Conservation (phyloP, 2,113 vertebrate genomes). For the Herpetotheres cachinnans region DNA sequence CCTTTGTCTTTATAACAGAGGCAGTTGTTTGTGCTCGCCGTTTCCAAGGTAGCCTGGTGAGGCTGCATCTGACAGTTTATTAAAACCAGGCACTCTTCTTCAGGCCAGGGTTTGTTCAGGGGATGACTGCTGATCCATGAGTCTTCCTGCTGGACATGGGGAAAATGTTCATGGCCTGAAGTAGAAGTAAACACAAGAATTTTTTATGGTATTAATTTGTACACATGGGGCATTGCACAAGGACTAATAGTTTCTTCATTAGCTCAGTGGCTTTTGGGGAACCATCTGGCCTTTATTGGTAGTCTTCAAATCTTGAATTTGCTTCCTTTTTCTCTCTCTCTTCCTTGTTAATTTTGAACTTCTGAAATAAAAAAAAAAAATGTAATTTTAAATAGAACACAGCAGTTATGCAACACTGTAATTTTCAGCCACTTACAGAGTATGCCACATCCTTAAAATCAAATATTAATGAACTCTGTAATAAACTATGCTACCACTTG, state of each 20-base stretch:
- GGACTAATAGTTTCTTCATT: not conserved
- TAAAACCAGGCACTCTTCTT: not conserved
- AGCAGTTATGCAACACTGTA: slow-evolving; percentile 1
- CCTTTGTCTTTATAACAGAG: not conserved
- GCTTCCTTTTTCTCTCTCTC: not conserved
- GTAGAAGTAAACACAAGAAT: not conserved
- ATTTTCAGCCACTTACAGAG: slow-evolving; percentile 2
- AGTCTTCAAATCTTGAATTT: not conserved
- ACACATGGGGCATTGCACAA: not conserved
- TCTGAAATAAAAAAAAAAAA: not conserved
- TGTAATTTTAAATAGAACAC: slow-evolving; percentile 9
- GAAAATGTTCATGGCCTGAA: not conserved
- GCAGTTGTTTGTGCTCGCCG: not conserved
- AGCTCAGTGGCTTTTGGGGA: not conserved
- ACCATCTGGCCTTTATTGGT: not conserved
- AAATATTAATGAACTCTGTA: slow-evolving; percentile 18
- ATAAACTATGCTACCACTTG: not conserved
- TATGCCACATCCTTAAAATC: slow-evolving; percentile 16
- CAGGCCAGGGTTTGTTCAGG: not conserved
- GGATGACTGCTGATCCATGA: not conserved
- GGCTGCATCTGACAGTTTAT: not conserved
- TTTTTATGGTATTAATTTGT: not conserved
- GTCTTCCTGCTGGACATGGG: not conserved
- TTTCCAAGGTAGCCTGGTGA: not conserved
- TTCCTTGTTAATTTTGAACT: not conserved